phyloP scores from a whole-genome alignment of 2,113 vertebrate species.

The Odocoileus virginianus region DNA sequence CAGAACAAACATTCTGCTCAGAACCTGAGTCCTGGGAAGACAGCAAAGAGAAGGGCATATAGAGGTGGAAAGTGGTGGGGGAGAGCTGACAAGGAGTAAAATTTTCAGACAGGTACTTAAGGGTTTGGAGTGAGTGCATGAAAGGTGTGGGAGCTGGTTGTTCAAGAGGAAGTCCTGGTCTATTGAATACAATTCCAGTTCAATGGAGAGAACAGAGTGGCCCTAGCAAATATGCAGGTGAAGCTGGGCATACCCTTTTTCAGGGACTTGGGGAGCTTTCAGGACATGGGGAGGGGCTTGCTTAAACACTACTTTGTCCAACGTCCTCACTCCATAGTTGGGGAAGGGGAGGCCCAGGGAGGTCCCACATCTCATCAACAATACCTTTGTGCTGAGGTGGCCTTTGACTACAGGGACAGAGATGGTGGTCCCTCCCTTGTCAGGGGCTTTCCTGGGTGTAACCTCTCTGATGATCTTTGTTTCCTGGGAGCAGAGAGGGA shows the following conservation, averaged over 20 bases:
- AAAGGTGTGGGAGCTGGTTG: background rate
- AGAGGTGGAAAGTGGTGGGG: background rate
- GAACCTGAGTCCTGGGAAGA: background rate
- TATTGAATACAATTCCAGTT: background rate
- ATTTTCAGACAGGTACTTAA: background rate
- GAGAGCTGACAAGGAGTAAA: background rate
- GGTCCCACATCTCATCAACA: background rate
- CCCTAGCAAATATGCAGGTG: background rate
- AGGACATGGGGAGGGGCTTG: background rate
- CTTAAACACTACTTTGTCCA: background rate
- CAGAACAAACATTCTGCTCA: background rate
- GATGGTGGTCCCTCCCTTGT: fast-evolving
- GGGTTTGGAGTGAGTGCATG: background rate
- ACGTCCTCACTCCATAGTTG: background rate
- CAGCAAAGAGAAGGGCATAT: background rate
- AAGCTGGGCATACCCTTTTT: background rate
- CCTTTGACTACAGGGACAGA: background rate
- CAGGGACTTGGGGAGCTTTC: background rate
- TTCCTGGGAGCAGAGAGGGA: background rate
- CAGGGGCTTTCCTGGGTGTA: background rate
- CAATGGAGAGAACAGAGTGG: background rate
- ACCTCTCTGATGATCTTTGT: background rate
- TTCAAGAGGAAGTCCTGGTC: background rate
- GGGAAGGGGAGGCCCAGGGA: background rate
- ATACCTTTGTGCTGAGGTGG: fast-evolving